Percentiles rank a stretch among this genome's conserved stretches.
phyloP scores from a whole-genome alignment of 2,888 invertebrate species.

The Helicoverpa assulta region DNA sequence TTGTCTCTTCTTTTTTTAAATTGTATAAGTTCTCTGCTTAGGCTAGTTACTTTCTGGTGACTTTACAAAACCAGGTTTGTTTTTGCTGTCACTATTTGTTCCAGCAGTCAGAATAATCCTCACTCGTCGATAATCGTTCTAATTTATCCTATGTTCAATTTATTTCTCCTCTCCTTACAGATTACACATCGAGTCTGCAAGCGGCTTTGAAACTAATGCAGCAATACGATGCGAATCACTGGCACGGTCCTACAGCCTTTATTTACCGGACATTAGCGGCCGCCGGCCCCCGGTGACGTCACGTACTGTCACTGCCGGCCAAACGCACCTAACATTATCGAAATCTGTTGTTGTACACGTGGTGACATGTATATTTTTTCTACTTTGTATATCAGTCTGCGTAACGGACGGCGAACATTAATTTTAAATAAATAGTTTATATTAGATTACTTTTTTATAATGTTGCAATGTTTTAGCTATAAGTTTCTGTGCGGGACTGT shows the following conservation, averaged over 20 bases:
- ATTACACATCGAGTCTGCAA: constrained; percentile 54
- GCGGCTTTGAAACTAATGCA: constrained; percentile 62
- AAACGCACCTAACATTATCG: constrained; percentile 43
- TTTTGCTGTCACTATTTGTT: background rate
- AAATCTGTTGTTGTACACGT: constrained; percentile 73
- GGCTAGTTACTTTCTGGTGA: too few species aligned
- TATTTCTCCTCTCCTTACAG: constrained; percentile 54
- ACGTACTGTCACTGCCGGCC: constrained; percentile 10
- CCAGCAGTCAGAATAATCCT: background rate
- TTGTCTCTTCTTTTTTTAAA: too few species aligned
- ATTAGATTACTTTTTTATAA: constrained; percentile 78
- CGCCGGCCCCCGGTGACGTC: constrained; percentile 16
- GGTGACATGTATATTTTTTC: constrained; percentile 88
- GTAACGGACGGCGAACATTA: constrained; percentile 74
- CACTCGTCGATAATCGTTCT: too few species aligned
- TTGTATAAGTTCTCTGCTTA: too few species aligned
- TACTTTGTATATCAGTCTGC: constrained; percentile 85
- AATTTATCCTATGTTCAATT: background rate
- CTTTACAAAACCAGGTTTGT: too few species aligned
- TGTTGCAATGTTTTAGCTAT: constrained; percentile 81
- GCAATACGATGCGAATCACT: constrained; percentile 51
- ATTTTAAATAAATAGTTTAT: constrained; percentile 75
- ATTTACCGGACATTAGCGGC: constrained; percentile 50
- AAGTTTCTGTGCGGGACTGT: constrained; percentile 78
- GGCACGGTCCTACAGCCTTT: constrained; percentile 54